Conservation (phyloP, 2,797 vertebrate species). For the Mormyrus hasselquistii region DNA sequence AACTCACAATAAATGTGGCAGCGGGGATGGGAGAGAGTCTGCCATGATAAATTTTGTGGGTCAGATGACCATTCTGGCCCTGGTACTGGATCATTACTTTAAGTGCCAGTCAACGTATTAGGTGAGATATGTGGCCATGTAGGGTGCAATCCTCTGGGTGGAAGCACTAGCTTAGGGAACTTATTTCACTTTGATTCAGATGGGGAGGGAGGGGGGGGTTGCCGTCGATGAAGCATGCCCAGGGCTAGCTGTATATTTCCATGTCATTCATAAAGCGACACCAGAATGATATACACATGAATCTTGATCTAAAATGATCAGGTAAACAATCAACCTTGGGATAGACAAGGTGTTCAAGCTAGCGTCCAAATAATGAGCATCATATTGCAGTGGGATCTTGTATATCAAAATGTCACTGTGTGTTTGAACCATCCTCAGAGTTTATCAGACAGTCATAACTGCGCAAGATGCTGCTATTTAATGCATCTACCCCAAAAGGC, state of each 20-base stretch:
- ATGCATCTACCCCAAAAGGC: constrained; percentile 14
- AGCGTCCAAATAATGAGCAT: neutral
- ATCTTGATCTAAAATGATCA: neutral
- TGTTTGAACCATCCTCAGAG: neutral
- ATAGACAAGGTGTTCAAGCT: neutral
- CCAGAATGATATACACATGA: neutral
- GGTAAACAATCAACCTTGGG: neutral
- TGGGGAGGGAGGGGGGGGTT: neutral
- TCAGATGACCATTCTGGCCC: no score
- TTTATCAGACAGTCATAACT: neutral
- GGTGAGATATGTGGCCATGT: neutral
- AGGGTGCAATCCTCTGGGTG: neutral
- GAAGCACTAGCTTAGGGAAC: neutral
- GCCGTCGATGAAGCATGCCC: neutral
- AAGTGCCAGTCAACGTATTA: no score
- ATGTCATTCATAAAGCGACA: no score
- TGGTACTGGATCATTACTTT: no score
- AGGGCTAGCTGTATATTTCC: neutral
- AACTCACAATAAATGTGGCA: neutral
- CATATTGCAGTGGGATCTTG: neutral
- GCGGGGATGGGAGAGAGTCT: no score
- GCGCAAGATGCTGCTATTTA: neutral
- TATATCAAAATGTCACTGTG: neutral
- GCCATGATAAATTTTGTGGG: no score
- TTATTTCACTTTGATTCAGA: neutral